Percentiles rank a stretch among this genome's conserved stretches.
Evolutionary conservation across 1,140 invertebrate genomes (phyloP).

Genomic region (Maniola jurtina): DNA sequence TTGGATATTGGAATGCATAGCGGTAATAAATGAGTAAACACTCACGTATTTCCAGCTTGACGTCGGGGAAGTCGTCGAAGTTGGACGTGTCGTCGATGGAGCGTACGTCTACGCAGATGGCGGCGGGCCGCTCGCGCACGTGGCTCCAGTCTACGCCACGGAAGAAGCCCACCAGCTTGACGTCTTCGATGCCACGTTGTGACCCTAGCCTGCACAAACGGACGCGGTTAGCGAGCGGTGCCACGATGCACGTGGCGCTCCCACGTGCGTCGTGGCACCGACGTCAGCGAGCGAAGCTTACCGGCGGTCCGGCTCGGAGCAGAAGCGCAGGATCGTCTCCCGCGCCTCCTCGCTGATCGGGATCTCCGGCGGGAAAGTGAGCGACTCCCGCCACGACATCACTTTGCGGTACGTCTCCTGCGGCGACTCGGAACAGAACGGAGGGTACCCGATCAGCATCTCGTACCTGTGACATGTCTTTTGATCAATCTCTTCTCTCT

Average conservation of each 20-base stretch:
- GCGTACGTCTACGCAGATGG: conserved; percentile 96
- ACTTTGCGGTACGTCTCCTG: conserved; percentile 99
- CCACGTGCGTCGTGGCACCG: too few relatives aligned
- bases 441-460: conserved; percentile 99
- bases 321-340: conserved; percentile 93
- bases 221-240: too few relatives aligned
- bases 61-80: conserved; percentile 99
- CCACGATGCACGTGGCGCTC: not conserved
- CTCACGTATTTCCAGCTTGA: conserved; percentile 98
- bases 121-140: conserved; percentile 97
- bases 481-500: too few relatives aligned
- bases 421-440: conserved; percentile 99
- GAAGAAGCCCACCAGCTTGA: conserved; percentile 93
- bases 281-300: conserved; percentile 24
- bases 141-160: conserved; percentile 97
- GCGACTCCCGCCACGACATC: conserved; percentile 99
- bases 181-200: conserved; percentile 92
- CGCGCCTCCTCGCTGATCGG: conserved; percentile 97
- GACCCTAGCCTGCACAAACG: conserved; percentile 84
- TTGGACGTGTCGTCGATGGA: conserved; percentile 99
- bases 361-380: conserved; percentile 99
- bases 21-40: too few relatives aligned
- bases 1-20: too few relatives aligned
- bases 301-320: conserved; percentile 95
- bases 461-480: conserved; percentile 90